phyloP scores from a whole-genome alignment of 2,888 invertebrate species.

The Bellardia pandia region DNA sequence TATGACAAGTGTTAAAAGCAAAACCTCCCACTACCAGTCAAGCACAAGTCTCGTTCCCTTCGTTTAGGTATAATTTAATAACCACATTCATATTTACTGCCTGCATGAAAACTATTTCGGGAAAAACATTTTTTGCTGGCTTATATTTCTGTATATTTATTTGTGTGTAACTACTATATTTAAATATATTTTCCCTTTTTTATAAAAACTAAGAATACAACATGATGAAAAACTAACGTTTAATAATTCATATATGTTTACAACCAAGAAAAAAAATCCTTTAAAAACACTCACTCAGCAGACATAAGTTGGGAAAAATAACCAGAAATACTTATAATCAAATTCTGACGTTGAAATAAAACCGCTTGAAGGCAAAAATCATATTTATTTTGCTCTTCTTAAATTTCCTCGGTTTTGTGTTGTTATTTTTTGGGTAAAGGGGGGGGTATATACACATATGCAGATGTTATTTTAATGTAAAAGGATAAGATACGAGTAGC shows the following conservation, averaged over 20 bases:
- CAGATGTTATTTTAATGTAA: conserved; percentile 4
- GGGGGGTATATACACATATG: conserved; percentile 20
- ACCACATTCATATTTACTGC: no score
- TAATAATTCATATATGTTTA: conserved; percentile 3
- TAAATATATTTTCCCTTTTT: background rate
- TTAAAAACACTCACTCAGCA: background rate
- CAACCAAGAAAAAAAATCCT: conserved; percentile 4
- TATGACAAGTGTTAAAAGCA: no score
- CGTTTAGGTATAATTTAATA: no score
- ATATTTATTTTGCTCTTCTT: conserved; percentile 37
- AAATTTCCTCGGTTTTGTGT: conserved; percentile 26
- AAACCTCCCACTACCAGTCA: no score
- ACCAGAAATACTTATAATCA: conserved; percentile 55
- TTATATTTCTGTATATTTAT: no score
- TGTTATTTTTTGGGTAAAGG: background rate
- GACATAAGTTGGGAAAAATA: conserved; percentile 10
- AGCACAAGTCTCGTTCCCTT: no score
- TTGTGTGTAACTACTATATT: background rate
- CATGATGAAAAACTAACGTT: conserved; percentile 18
- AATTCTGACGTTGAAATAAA: conserved; percentile 46
- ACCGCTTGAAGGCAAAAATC: conserved; percentile 37
- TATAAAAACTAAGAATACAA: background rate
- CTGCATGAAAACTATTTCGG: no score
- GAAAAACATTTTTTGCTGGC: background rate
- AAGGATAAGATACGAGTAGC: conserved; percentile 16